Evolutionary conservation across 1,140 invertebrate genomes (phyloP).

Genomic region (Drosophila busckii): DNA sequence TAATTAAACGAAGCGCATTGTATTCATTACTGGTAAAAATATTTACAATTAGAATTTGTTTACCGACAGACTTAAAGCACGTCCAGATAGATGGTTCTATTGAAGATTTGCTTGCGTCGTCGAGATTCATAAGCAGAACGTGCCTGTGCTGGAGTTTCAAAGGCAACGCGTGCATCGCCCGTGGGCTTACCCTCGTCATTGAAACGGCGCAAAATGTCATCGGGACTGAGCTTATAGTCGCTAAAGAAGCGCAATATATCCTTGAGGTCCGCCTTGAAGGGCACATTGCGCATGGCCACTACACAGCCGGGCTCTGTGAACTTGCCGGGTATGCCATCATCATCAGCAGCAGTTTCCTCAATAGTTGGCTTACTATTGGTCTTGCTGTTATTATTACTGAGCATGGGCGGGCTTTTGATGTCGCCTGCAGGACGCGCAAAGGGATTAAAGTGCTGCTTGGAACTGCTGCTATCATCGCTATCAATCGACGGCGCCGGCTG

Average conservation of each 20-base stretch:
- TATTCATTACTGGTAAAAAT: conserved; percentile 18
- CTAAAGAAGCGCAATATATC: conserved; percentile 93
- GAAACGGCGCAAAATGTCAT: conserved; percentile 90
- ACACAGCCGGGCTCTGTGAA: conserved; percentile 91
- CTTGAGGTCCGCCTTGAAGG: conserved; percentile 89
- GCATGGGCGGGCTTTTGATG: not conserved
- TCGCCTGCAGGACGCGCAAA: conserved; percentile 28
- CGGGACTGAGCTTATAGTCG: conserved; percentile 85
- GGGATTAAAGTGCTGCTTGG: conserved; percentile 53
- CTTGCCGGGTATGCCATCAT: conserved; percentile 79
- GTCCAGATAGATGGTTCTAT: conserved; percentile 67
- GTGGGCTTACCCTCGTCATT: conserved; percentile 91
- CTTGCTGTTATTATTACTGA: conserved; percentile 6
- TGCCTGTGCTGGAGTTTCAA: conserved; percentile 87
- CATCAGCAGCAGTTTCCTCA: not conserved
- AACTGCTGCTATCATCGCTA: conserved; percentile 18
- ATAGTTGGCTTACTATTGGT: not conserved
- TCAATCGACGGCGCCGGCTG: not conserved
- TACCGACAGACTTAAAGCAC: conserved; percentile 56
- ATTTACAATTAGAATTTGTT: conserved; percentile 5
- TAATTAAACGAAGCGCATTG: conserved; percentile 1
- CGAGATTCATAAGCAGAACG: conserved; percentile 83
- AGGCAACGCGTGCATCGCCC: conserved; percentile 92
- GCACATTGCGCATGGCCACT: conserved; percentile 90
- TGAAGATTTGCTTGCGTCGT: conserved; percentile 61